Percentiles rank a stretch among this genome's conserved stretches.
Evolutionary conservation across 2,113 vertebrate genomes (phyloP).

Genomic region (Narcine bancroftii): DNA sequence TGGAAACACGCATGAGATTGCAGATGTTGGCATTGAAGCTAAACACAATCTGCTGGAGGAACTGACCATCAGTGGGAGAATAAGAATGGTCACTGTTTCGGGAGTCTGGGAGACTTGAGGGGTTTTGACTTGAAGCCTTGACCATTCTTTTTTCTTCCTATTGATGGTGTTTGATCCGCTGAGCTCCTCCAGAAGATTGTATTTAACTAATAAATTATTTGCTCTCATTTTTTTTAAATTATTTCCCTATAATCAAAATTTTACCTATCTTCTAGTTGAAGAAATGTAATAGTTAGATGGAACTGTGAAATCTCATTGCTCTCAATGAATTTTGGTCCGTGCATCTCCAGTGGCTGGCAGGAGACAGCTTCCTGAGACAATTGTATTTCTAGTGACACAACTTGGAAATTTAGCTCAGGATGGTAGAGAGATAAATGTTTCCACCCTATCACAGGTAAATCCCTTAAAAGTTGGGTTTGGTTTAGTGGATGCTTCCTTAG

Average conservation of each 20-base stretch:
- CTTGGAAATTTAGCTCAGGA: background rate
- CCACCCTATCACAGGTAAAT: background rate
- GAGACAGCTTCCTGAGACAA: background rate
- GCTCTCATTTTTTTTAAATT: background rate
- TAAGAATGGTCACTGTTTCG: too few relatives aligned
- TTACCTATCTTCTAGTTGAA: background rate
- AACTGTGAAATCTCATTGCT: background rate
- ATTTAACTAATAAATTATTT: too few relatives aligned
- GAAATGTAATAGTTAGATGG: background rate
- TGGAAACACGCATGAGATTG: too few relatives aligned
- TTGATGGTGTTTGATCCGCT: too few relatives aligned
- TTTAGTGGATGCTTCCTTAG: background rate
- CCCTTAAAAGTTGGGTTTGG: background rate
- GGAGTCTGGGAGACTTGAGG: too few relatives aligned
- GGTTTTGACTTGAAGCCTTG: too few relatives aligned
- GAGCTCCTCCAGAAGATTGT: too few relatives aligned
- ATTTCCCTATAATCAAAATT: background rate
- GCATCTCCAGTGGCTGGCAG: background rate
- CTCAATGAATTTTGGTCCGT: background rate
- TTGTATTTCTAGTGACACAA: background rate
- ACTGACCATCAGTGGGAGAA: too few relatives aligned
- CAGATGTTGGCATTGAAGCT: too few relatives aligned
- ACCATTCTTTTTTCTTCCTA: too few relatives aligned
- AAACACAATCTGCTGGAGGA: too few relatives aligned
- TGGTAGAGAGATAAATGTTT: background rate